Percentiles rank a stretch among this genome's conserved stretches.
phyloP scores from a whole-genome alignment of 2,113 vertebrate species.

The Corythornis vintsioides region DNA sequence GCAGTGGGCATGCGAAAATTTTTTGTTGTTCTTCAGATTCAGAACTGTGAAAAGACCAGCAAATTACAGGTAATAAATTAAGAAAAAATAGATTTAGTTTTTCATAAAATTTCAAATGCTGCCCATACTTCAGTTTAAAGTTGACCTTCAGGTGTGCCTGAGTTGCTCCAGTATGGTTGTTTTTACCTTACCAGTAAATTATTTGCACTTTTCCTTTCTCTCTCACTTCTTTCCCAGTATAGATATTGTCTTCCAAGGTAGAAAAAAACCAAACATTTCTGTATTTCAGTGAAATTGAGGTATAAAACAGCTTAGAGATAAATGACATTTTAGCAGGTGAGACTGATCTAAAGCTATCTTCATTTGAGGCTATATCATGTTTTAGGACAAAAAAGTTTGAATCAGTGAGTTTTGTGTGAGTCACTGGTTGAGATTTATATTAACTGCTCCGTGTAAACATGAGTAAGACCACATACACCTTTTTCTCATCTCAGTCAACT shows the following conservation, averaged over 20 bases:
- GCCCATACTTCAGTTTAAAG: not conserved
- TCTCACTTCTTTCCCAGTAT: not conserved
- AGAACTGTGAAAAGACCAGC: not conserved
- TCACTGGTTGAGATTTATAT: not conserved
- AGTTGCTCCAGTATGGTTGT: not conserved
- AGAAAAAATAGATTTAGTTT: not conserved
- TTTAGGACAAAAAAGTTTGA: not conserved
- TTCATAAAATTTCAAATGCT: constrained; percentile 1
- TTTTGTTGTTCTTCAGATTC: not conserved
- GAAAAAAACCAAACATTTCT: not conserved
- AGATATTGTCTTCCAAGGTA: constrained; percentile 19
- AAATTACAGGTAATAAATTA: constrained; percentile 12
- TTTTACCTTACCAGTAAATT: not conserved
- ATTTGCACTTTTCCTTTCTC: not conserved
- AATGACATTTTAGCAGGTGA: constrained; percentile 21
- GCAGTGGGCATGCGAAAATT: not conserved
- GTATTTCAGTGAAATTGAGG: constrained; percentile 26
- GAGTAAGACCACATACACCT: not conserved
- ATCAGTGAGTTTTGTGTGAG: not conserved
- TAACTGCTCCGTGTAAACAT: constrained; percentile 27
- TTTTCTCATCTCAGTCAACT: not conserved
- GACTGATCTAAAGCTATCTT: constrained; percentile 3
- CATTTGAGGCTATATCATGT: not conserved
- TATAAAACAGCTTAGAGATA: constrained; percentile 10
- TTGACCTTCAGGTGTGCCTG: not conserved